Percentiles rank a stretch among this genome's conserved stretches.
Evolutionary conservation across 2,888 invertebrate species (phyloP).

Genomic region (Pantelozetes paolii): DNA sequence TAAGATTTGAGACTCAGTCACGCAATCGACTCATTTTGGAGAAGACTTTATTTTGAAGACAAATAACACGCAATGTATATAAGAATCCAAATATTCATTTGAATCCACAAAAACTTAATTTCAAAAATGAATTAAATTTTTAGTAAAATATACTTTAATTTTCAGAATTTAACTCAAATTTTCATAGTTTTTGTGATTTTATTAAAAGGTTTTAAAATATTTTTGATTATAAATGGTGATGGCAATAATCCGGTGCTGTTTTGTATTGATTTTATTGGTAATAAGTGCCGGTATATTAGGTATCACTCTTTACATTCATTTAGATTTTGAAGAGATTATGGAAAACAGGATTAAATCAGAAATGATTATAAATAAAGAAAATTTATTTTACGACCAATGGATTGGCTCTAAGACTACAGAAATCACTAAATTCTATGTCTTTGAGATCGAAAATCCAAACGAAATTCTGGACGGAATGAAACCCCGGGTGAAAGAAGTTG

Average conservation of each 20-base stretch:
- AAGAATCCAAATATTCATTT: too few relatives aligned
- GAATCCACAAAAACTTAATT: not conserved
- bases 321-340: constrained; percentile 19
- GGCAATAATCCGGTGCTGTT: not conserved
- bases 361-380: constrained; percentile 9
- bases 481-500: constrained; percentile 36
- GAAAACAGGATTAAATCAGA: constrained; percentile 17
- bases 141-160: too few relatives aligned
- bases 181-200: too few relatives aligned
- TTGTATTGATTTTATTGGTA: not conserved
- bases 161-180: too few relatives aligned
- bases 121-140: not conserved
- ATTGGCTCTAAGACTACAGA: constrained; percentile 1
- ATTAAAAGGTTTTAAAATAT: too few relatives aligned
- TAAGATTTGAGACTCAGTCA: constrained; percentile 11
- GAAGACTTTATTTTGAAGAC: not conserved
- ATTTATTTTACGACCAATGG: constrained; percentile 33
- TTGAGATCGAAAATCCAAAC: constrained; percentile 34
- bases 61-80: not conserved
- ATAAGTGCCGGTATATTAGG: not conserved
- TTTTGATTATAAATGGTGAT: too few relatives aligned
- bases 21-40: constrained; percentile 16
- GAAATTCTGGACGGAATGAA: constrained; percentile 25
- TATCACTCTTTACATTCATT: constrained; percentile 11
- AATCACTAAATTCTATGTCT: constrained; percentile 33